Evolutionary conservation across 2,113 vertebrate genomes (phyloP).

Genomic region (Lasiurus borealis): DNA sequence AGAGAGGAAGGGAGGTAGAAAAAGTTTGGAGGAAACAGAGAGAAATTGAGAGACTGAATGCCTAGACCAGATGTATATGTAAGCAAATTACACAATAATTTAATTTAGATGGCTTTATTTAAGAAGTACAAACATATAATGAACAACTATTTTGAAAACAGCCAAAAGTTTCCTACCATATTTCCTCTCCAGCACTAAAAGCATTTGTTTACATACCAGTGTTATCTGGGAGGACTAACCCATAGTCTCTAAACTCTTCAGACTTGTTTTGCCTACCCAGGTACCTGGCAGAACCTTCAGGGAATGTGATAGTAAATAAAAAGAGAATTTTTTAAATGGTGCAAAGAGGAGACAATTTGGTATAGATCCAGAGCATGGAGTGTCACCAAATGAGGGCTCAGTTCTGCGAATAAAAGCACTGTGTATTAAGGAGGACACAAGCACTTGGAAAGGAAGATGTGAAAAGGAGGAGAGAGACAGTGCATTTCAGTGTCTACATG

Average conservation of each 20-base stretch:
- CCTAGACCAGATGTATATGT: not conserved
- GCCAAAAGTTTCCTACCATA: not conserved
- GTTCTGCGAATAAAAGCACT: not conserved
- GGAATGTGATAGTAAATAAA: not conserved
- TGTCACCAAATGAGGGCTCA: not conserved
- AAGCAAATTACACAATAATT: not conserved
- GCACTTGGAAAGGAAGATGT: not conserved
- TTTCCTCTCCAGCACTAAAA: conserved; percentile 2
- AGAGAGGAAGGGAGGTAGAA: accelerated
- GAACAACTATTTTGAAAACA: conserved; percentile 12
- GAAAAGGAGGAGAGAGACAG: not conserved
- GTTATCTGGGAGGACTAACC: not conserved
- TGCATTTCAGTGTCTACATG: not conserved
- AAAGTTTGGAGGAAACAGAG: not conserved
- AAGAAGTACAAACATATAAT: not conserved
- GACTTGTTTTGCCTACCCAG: not conserved
- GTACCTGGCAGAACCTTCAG: not conserved
- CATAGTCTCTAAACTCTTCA: not conserved
- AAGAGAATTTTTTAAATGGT: not conserved
- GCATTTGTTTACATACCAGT: conserved; percentile 45
- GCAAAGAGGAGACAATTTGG: not conserved
- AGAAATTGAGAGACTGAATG: not conserved
- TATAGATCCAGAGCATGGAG: not conserved
- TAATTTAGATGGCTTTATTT: not conserved
- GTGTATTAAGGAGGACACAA: not conserved